These are phyloP conservation scores for Argopecten irradians DNA, from an alignment of 1,140 invertebrate species.

Conservation along the genomic window DNA sequence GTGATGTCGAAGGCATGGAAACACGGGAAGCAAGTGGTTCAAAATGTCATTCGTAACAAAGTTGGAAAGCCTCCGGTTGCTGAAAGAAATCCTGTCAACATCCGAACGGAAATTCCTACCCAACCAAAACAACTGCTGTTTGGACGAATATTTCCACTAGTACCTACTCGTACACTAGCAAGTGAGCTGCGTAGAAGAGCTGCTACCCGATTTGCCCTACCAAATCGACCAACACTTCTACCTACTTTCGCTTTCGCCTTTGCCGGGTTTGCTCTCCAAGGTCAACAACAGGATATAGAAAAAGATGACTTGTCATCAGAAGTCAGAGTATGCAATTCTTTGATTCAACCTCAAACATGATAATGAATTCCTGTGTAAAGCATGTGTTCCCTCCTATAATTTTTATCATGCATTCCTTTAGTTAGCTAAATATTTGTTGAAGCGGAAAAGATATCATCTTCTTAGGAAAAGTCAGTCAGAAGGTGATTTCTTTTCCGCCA, in stretches of 20 bases:
- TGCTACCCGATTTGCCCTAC: background rate
- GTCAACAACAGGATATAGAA: background rate
- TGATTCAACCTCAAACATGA: too few species aligned
- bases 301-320: background rate
- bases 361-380: too few species aligned
- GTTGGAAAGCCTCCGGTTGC: background rate
- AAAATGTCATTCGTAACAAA: background rate
- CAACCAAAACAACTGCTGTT: background rate
- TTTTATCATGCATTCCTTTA: too few species aligned
- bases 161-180: background rate
- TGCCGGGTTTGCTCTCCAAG: background rate
- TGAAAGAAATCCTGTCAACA: background rate
- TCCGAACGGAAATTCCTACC: background rate
- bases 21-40: background rate
- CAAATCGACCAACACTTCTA: background rate
- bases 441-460: too few species aligned
- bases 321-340: background rate
- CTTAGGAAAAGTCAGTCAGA: too few species aligned
- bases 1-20: background rate
- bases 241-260: background rate
- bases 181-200: slow-evolving; percentile 5
- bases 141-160: background rate
- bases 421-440: too few species aligned
- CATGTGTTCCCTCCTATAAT: too few species aligned
- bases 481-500: too few species aligned